These are phyloP conservation scores for Emys orbicularis DNA, from an alignment of 2,797 vertebrate genomes.

Conservation along the genomic window DNA sequence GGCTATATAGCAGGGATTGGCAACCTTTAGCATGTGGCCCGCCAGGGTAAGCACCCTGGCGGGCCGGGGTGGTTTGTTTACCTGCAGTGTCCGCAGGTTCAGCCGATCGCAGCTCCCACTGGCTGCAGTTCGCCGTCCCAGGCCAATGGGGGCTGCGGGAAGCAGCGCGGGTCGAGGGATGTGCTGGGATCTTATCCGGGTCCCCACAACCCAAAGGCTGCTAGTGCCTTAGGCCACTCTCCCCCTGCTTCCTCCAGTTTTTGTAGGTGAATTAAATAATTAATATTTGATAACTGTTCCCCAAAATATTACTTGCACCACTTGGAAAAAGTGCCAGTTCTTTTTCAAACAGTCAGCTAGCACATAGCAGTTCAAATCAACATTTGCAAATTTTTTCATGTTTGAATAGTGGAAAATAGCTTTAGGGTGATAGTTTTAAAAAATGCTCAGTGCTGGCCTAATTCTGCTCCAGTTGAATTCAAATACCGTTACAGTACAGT, in stretches of 20 bases:
- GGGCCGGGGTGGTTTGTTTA: too few species aligned
- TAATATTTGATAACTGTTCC: background rate
- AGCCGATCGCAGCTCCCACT: too few species aligned
- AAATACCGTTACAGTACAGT: background rate
- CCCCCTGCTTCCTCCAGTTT: background rate
- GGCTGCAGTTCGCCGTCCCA: too few species aligned
- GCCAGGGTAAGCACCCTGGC: too few species aligned
- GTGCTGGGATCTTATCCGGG: background rate
- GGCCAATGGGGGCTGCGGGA: too few species aligned
- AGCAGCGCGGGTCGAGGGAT: too few species aligned
- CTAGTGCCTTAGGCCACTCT: background rate
- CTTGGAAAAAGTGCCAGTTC: background rate
- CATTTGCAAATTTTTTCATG: background rate
- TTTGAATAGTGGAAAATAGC: conserved; percentile 1
- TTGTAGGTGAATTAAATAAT: background rate
- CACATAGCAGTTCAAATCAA: background rate
- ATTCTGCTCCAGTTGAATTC: background rate
- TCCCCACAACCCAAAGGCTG: background rate
- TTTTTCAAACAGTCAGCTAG: background rate
- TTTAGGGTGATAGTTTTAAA: background rate
- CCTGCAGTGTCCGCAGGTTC: too few species aligned
- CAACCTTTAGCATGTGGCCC: too few species aligned
- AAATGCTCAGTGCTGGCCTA: background rate
- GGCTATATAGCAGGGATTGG: background rate
- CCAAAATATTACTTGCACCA: background rate